Base-by-base conservation (phyloP, 2,113 vertebrate species). In the Monopterus albus region DNA sequence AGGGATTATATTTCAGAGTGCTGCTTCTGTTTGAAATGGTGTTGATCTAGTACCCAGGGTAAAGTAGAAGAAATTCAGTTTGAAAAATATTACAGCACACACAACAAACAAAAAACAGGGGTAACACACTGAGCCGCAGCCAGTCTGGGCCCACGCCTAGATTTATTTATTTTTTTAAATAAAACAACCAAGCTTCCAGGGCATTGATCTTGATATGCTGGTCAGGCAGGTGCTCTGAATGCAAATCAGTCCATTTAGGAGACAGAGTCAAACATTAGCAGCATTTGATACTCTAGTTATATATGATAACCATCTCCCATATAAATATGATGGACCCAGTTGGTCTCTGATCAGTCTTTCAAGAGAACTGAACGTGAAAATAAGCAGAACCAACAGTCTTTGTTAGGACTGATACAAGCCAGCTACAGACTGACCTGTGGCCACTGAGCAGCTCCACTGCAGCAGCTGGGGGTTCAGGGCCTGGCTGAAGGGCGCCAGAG, bases 151-250 rank as follows among this genome's bases (percentile, higher is more conserved):
- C 25, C 39, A 55, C 42, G 26, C 29, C 6, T 2, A 18, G 28
- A 38, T 26, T 20, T 11, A 23, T 9, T 11, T 20, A n/a, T 18
- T n/a, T 66, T 42, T 66, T 36, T 81, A 55, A 62, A 82, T 67
- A 45, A 68, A 78, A 64, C 43, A 36, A 55, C 64, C 57, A 20
- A 51, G 61, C 78, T 82, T 72, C 80, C 56, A 18, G 84, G 47
- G 43, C 69, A 81, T 72, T 2, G 2, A 73, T 85, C 53, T 70
- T 23, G 39, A 74, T 57, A 33, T 29, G 9, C 23, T 7, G 3
- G 42, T 58, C 51, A 20, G 33, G 28, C 35, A 36, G n/a, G n/a
- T n/a, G n/a, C 38, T 46, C 15, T 1, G 39, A 21, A 75, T 70
- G 36, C 21, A 49, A 52, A 66, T 65, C 38, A 50, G 52, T 12